Evolutionary conservation across 2,113 vertebrate species (phyloP), one percentile per base, ranked within the genome.

Genomic region (Pseudopipra pipra): DNA sequence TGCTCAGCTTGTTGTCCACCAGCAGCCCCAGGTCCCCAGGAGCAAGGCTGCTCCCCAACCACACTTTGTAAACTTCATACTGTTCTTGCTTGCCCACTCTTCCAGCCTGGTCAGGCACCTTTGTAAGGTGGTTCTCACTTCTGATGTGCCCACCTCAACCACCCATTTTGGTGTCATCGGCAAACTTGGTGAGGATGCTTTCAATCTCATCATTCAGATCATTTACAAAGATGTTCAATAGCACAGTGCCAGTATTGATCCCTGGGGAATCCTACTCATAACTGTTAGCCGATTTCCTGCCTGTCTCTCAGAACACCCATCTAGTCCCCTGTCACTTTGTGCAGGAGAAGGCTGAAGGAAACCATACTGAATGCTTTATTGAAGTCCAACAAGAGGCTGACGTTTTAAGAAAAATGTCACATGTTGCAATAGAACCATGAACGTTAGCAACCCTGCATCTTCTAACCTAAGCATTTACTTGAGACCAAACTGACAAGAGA

Each of bases 361-460:
- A 80, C 18, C 25, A n/a, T 4, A 2, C 12, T 52, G 58, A 77
- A 66, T 4, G 7, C 15, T 84, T 70, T 84, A 11, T 41, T 76
- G 23, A 92, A 65, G 47, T 39, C 21, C 21, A 52, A 39, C 16
- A 73, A 70, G 59, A 47, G 27, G 41, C n/a, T 58, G 14, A 91
- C 61, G 21, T 47, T 80, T 82, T 58, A 76, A 30, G 51, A 13
- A 89, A 89, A 86, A 80, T 22, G 33, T 27, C 51, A 44, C 35
- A 67, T 0, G 0, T 47, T 58, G 27, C 27, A 71, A 35, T 6
- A 66, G 12, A 87, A 56, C 15, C 33, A 62, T 2, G 25, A 66
- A 74, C 22, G 41, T 68, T 51, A 51, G 27, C 43, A 74, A 37
- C 30, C 4, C 30, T 56, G 43, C 12, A 51, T 35, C 39, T 56